Conservation (phyloP, 2,888 invertebrate species). For the Pristionchus entomophagus region DNA sequence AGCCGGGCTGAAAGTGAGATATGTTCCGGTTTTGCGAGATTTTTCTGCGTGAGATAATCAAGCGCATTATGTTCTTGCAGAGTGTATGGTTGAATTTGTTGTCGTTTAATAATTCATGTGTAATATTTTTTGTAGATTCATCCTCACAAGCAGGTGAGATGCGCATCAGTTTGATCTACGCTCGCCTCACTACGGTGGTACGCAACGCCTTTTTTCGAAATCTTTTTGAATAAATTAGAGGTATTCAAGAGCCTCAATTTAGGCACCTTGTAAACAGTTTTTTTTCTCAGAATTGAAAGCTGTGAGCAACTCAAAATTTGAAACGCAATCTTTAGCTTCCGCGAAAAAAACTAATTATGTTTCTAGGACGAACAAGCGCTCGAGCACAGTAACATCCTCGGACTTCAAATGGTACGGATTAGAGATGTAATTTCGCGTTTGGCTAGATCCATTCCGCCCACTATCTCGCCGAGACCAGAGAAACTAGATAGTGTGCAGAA, state of each 20-base stretch:
- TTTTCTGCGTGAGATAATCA: no score
- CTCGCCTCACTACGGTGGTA: not conserved
- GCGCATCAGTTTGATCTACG: not conserved
- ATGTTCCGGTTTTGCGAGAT: no score
- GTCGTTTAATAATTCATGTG: no score
- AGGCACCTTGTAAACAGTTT: not conserved
- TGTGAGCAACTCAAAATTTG: no score
- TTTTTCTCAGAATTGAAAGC: no score
- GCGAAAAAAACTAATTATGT: not conserved
- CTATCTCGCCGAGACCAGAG: no score
- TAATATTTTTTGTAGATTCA: not conserved
- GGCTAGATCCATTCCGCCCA: no score
- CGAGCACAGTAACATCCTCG: conserved; percentile 39
- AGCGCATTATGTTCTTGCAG: no score
- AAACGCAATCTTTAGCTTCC: no score
- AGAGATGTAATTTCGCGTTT: not conserved
- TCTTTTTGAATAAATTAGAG: not conserved
- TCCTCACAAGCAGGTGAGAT: not conserved
- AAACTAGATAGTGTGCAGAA: no score
- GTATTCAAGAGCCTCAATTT: no score
- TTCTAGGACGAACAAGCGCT: conserved; percentile 38
- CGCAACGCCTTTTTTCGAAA: not conserved
- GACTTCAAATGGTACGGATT: not conserved
- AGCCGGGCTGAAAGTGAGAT: not conserved
- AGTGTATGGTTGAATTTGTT: no score